Base-by-base conservation (phyloP, 1,140 invertebrate genomes). In the Ctenoplectra terminalis region DNA sequence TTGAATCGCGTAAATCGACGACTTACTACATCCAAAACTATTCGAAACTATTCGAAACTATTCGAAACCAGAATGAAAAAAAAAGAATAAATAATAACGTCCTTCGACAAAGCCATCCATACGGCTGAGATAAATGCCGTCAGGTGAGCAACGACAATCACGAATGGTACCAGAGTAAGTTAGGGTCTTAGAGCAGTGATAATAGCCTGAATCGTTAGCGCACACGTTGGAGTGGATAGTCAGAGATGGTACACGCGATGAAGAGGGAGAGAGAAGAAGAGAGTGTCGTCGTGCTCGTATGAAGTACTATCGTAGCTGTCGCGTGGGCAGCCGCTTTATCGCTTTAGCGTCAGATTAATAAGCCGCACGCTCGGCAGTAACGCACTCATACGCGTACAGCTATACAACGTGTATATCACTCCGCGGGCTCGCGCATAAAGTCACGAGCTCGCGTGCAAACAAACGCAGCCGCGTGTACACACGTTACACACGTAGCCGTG, bases 261-360 rank as follows among this genome's bases (percentile, higher is more conserved):
- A 40, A 9, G 40, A 40, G 40, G 9, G 40, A 40, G 3, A 11
- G 20, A 1, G 29, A 43, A 1, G 70, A 34, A 11, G 54, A 52
- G 82, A 54, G 60, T 71, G 76, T 75, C 40, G 64, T 79, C 69
- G 66, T 72, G 63, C 86, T 56, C 74, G 88, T 89, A 90, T 90
- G 85, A 91, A 91, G 89, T 89, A 90, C 86, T 87, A 82, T 86
- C 78, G 84, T 86, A 84, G 79, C 86, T 89, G 91, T 92, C 87
- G 88, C 86, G 88, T 90, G 87, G 85, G 80, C 86, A 86, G 86
- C 83, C 86, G 86, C 88, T 90, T 91, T 90, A 91, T 91, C 88
- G 90, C 84, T 91, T 90, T 88, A 90, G 83, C 89, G 88, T 90
- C 86, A 87, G 90, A 91, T 91, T 91, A 91, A 91, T 91, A 91